These are phyloP conservation scores for Horisme vitalbata DNA, from an alignment of 2,888 invertebrate genomes.

Conservation along the genomic window DNA sequence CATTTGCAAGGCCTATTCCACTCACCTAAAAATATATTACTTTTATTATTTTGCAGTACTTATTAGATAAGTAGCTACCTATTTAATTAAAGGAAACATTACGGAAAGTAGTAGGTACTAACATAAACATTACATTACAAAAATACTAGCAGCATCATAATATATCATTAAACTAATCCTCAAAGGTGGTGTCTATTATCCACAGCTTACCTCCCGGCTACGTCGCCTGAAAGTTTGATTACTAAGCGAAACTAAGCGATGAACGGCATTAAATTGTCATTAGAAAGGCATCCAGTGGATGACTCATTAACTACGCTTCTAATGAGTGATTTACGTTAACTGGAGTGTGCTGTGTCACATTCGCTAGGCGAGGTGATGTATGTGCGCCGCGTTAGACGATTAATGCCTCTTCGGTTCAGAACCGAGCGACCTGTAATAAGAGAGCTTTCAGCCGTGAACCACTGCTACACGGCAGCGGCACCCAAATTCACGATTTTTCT, in stretches of 20 bases:
- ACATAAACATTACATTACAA: not conserved
- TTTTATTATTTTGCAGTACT: too few species aligned
- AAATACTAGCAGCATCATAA: conserved; percentile 26
- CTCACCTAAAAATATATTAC: too few species aligned
- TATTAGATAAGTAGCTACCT: too few species aligned
- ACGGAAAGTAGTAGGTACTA: too few species aligned
- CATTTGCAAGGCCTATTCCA: too few species aligned
- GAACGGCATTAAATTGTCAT: conserved; percentile 72
- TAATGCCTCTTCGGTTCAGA: conserved; percentile 49
- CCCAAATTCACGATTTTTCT: conserved; percentile 54
- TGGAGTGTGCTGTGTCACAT: conserved; percentile 62
- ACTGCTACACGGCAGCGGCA: conserved; percentile 50
- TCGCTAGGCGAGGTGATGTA: conserved; percentile 52
- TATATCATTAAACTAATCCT: conserved; percentile 62
- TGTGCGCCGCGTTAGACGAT: conserved; percentile 48
- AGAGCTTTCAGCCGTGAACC: conserved; percentile 58
- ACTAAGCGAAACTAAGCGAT: conserved; percentile 67
- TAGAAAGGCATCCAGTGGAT: conserved; percentile 64
- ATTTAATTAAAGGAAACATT: too few species aligned
- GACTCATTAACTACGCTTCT: conserved; percentile 62
- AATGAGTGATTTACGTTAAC: conserved; percentile 72
- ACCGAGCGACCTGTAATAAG: conserved; percentile 57
- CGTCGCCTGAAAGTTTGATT: conserved; percentile 69
- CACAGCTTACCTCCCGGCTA: conserved; percentile 50
- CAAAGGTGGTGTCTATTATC: conserved; percentile 64